phyloP scores from a whole-genome alignment of 2,797 vertebrate genomes.

The Mastacembelus armatus region DNA sequence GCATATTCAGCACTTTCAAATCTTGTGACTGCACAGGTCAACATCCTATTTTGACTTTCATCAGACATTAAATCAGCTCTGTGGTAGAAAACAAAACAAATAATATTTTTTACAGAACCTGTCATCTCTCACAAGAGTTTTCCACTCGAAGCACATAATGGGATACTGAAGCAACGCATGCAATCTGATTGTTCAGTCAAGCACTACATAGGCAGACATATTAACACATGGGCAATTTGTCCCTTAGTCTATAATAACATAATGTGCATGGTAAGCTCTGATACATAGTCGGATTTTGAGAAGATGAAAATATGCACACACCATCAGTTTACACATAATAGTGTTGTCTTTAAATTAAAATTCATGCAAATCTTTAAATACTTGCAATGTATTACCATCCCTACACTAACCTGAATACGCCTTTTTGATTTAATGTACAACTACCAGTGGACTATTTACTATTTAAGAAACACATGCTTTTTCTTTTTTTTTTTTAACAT shows the following conservation, averaged over 20 bases:
- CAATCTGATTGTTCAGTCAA: conserved; percentile 59
- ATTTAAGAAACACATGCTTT: too few relatives aligned
- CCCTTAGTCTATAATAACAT: conserved; percentile 20
- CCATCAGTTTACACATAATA: neutral
- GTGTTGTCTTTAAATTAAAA: neutral
- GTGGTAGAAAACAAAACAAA: conserved; percentile 36
- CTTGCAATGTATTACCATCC: neutral
- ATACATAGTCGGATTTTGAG: neutral
- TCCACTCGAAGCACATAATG: conserved; percentile 38
- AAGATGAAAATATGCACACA: neutral
- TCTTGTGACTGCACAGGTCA: conserved; percentile 11
- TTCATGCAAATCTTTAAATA: neutral
- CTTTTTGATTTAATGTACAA: neutral
- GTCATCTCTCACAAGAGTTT: conserved; percentile 37
- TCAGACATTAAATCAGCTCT: conserved; percentile 31
- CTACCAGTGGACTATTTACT: neutral
- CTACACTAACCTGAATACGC: neutral
- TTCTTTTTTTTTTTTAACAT: too few relatives aligned
- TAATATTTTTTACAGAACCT: conserved; percentile 13
- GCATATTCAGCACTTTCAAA: neutral
- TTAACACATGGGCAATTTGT: conserved; percentile 54
- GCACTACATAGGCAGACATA: conserved; percentile 45
- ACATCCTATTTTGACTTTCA: neutral
- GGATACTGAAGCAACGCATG: conserved; percentile 42
- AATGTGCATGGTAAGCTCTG: neutral